These are phyloP conservation scores for Cetonia aurata DNA, from an alignment of 2,888 invertebrate genomes.

Conservation along the genomic window DNA sequence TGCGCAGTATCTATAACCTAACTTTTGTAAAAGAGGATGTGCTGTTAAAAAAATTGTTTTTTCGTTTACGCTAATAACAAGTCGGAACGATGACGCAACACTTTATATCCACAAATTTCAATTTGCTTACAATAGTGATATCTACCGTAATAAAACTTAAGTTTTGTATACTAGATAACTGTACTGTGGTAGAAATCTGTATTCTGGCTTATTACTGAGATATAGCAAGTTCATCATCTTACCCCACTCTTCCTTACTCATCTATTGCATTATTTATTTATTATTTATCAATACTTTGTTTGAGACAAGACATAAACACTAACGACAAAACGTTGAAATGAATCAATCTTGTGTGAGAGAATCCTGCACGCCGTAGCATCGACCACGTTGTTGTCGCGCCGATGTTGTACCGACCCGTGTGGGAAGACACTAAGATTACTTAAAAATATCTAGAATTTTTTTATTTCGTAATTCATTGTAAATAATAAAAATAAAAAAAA, in stretches of 20 bases:
- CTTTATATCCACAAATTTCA: conserved; percentile 13
- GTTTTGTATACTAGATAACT: conserved; percentile 11
- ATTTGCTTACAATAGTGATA: conserved; percentile 12
- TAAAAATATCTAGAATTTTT: no score
- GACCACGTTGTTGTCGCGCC: no score
- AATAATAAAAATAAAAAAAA: no score
- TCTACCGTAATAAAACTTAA: conserved; percentile 12
- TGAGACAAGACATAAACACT: no score
- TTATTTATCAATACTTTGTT: no score
- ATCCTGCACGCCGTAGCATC: no score
- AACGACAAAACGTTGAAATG: no score
- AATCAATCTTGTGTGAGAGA: no score
- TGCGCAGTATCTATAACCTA: conserved; percentile 11
- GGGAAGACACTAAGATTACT: no score
- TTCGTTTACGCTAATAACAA: conserved; percentile 6
- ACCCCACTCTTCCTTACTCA: not conserved
- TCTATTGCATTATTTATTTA: no score
- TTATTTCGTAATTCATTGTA: no score
- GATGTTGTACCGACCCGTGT: no score
- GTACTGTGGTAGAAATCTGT: not conserved
- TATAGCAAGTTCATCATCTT: conserved; percentile 30
- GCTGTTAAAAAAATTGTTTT: conserved; percentile 1
- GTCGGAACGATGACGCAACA: conserved; percentile 8
- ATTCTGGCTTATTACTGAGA: not conserved
- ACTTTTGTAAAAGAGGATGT: conserved; percentile 11